Conservation (phyloP, 2,113 vertebrate species). For the Hydrolagus affinis region DNA sequence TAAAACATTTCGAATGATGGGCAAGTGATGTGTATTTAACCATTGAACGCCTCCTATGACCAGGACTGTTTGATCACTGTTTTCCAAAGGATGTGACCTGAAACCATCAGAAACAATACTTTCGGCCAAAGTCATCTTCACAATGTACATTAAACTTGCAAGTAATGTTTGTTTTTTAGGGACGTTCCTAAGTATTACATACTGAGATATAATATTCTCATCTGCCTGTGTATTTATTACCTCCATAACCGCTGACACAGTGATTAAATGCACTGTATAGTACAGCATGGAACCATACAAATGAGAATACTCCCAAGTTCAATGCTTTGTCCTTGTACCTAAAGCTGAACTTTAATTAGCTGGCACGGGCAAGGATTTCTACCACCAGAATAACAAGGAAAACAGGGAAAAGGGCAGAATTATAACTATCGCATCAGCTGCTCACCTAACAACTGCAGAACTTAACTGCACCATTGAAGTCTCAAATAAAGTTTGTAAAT, state of each 20-base stretch:
- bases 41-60: conserved; percentile 93
- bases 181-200: not conserved
- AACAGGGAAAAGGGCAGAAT: not conserved
- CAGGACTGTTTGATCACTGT: conserved; percentile 73
- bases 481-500: too few species aligned
- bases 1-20: conserved; percentile 72
- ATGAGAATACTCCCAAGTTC: not conserved
- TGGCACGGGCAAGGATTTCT: too few species aligned
- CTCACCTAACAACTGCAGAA: not conserved
- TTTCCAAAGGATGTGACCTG: conserved; percentile 77
- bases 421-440: not conserved
- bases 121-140: not conserved
- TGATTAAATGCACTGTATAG: not conserved
- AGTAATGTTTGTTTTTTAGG: not conserved
- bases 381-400: not conserved
- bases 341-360: too few species aligned
- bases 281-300: too few species aligned
- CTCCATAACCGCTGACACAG: not conserved
- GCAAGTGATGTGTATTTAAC: conserved; percentile 80
- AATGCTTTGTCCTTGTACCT: not conserved
- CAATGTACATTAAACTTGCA: not conserved
- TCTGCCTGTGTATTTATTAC: not conserved
- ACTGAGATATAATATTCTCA: not conserved
- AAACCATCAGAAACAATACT: conserved; percentile 49
- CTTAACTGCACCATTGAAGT: not conserved